Evolutionary conservation across 2,797 vertebrate species (phyloP).

Genomic region (Onychomys arenicola): DNA sequence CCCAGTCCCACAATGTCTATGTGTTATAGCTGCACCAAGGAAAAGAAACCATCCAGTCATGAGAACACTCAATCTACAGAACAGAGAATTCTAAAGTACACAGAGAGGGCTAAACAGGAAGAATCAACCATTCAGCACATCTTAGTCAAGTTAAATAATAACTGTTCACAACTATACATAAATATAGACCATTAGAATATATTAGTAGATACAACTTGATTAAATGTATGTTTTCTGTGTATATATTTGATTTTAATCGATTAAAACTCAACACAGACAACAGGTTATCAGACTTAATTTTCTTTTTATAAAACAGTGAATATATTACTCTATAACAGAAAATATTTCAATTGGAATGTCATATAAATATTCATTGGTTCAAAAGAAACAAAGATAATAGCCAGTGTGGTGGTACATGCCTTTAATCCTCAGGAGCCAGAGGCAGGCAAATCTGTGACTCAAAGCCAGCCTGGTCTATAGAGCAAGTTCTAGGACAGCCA

Average conservation of each 20-base stretch:
- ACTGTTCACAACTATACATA: neutral
- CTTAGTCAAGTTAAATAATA: constrained; percentile 6
- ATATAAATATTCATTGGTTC: neutral
- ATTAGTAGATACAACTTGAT: neutral
- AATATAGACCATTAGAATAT: neutral
- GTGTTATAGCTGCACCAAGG: neutral
- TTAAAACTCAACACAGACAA: constrained; percentile 20
- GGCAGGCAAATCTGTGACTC: neutral
- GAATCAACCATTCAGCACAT: neutral
- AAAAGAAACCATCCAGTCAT: neutral
- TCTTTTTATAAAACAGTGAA: neutral
- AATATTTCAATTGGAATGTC: neutral
- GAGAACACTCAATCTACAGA: neutral
- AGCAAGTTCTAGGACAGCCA: neutral
- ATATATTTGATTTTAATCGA: neutral
- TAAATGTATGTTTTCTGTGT: neutral
- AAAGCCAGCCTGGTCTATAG: neutral
- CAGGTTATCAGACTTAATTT: neutral
- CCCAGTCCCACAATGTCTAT: neutral
- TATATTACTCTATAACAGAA: constrained; percentile 14
- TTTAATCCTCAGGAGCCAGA: neutral
- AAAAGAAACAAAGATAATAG: constrained; percentile 28
- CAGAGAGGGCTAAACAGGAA: neutral
- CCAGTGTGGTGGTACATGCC: neutral
- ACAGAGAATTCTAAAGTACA: constrained; percentile 25